Evolutionary conservation across 30 jellyfish, hydroid and myxozoan species (phyloP).

Genomic region (Aurelia sp.): DNA sequence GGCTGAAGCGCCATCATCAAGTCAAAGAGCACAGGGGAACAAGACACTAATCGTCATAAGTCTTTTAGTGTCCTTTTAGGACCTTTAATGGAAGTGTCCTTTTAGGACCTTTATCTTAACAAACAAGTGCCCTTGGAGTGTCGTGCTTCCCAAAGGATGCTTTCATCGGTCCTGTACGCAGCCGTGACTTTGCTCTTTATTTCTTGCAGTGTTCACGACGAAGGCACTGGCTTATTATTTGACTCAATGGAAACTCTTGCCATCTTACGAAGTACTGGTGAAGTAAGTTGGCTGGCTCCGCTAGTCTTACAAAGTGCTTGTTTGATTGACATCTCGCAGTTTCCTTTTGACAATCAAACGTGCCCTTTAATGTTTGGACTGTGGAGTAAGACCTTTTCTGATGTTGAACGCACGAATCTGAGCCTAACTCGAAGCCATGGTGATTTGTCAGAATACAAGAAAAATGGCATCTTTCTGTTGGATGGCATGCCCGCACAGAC

Average conservation of each 20-base stretch:
- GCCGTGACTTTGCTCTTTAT: neutral
- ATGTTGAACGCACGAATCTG: conserved; percentile 25
- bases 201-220: conserved; percentile 33
- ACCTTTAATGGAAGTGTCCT: too few relatives aligned
- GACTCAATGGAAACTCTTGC: conserved; percentile 44
- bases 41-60: too few relatives aligned
- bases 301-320: conserved; percentile 53
- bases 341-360: conserved; percentile 67
- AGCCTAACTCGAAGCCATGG: conserved; percentile 17
- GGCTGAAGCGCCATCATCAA: too few relatives aligned
- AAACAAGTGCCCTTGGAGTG: too few relatives aligned
- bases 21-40: too few relatives aligned
- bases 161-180: too few relatives aligned
- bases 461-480: conserved; percentile 51
- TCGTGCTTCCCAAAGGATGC: too few relatives aligned
- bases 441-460: conserved; percentile 20
- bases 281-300: conserved; percentile 58
- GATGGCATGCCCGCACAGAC: conserved; percentile 54
- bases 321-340: conserved; percentile 24
- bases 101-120: too few relatives aligned
- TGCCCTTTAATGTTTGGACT: conserved; percentile 62
- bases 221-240: neutral
- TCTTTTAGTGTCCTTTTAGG: too few relatives aligned
- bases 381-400: conserved; percentile 37
- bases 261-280: conserved; percentile 23